Conservation (phyloP, 2,113 vertebrate genomes). For the Periophthalmodon schlosseri region DNA sequence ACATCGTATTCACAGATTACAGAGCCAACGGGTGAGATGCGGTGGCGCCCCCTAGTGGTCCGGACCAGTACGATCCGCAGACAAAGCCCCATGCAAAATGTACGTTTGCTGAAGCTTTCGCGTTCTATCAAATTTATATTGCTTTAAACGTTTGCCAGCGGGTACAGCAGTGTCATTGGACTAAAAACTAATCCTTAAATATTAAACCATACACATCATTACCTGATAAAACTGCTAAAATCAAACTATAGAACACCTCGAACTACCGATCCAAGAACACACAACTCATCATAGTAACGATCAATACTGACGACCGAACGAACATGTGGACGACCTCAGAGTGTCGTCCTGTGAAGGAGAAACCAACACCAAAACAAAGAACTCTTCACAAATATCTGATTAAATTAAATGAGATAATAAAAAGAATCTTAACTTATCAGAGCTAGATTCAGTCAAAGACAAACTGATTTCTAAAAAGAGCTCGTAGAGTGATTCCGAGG, state of each 20-base stretch:
- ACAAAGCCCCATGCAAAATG: slow-evolving; percentile 17
- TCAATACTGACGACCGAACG: slow-evolving; percentile 10
- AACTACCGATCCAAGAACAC: slow-evolving; percentile 2
- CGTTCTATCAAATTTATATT: slow-evolving; percentile 13
- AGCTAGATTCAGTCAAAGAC: slow-evolving; percentile 37
- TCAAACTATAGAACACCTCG: slow-evolving; percentile 9
- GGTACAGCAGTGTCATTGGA: slow-evolving; percentile 8
- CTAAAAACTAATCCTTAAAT: not conserved
- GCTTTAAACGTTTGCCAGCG: not conserved
- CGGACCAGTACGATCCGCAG: slow-evolving; percentile 17
- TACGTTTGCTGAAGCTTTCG: slow-evolving; percentile 25
- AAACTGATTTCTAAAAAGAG: not conserved
- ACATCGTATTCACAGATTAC: slow-evolving; percentile 51
- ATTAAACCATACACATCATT: not conserved
- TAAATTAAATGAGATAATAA: not conserved
- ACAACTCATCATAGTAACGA: slow-evolving; percentile 8
- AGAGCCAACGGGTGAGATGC: slow-evolving; percentile 38
- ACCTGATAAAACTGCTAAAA: not conserved
- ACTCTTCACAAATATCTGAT: not conserved
- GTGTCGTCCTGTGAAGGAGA: slow-evolving; percentile 7
- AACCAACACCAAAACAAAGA: slow-evolving; percentile 28
- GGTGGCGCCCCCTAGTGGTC: slow-evolving; percentile 62
- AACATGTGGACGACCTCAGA: not conserved
- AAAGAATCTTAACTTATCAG: slow-evolving; percentile 25
- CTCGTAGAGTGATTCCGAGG: not conserved